These are phyloP conservation scores for Diceros bicornis DNA, from an alignment of 2,797 vertebrate species.

Conservation along the genomic window DNA sequence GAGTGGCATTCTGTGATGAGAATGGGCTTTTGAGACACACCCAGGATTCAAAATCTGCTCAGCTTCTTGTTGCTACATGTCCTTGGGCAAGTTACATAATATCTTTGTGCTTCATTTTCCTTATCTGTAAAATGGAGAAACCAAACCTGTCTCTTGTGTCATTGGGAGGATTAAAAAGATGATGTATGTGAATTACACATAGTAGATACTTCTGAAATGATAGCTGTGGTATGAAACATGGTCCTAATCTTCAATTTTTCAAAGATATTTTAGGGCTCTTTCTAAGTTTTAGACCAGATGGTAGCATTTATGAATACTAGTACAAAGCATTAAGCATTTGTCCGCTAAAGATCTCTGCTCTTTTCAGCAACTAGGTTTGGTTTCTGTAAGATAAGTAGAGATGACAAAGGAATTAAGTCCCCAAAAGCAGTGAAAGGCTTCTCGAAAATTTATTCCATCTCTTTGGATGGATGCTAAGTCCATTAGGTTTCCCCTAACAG, in stretches of 20 bases:
- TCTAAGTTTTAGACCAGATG: not conserved
- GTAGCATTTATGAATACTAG: not conserved
- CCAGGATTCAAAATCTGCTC: not conserved
- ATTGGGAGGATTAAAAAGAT: not conserved
- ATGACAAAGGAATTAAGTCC: not conserved
- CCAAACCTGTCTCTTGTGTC: not conserved
- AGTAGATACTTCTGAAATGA: slow-evolving; percentile 7
- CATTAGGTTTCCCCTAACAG: not conserved
- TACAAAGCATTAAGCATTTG: not conserved
- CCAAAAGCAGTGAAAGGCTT: not conserved
- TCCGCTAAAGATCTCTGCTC: not conserved
- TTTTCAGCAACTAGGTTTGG: not conserved
- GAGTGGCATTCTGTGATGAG: not conserved
- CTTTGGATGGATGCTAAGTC: not conserved
- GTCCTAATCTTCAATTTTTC: not conserved
- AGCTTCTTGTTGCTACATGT: not conserved
- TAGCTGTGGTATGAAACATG: not conserved
- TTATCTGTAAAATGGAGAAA: not conserved
- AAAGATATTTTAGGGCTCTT: not conserved
- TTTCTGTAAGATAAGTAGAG: not conserved
- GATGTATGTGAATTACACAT: not conserved
- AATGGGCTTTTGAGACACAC: not conserved
- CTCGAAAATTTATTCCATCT: not conserved
- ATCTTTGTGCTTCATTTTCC: not conserved
- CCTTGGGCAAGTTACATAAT: not conserved